Percentiles rank a stretch among this genome's conserved stretches.
These are phyloP conservation scores for Trididemnum miniatum DNA, from an alignment of 23 tunicate genomes.

Conservation along the genomic window DNA sequence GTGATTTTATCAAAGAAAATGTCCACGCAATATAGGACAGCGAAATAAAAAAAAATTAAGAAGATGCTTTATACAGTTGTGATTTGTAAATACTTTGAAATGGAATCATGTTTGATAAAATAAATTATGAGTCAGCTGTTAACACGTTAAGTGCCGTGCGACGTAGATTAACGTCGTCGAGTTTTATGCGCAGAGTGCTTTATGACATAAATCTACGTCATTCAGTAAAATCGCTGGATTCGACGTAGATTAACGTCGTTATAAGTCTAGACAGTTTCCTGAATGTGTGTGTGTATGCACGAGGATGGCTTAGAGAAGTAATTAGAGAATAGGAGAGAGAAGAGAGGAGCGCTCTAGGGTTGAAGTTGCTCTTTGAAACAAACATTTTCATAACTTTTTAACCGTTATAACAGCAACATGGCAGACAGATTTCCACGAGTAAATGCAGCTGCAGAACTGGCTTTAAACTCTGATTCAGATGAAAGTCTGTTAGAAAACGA, in stretches of 20 bases:
- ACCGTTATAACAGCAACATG: constrained; percentile 35
- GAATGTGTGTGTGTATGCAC: constrained; percentile 33
- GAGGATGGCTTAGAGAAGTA: constrained; percentile 37
- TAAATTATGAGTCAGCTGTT: background rate
- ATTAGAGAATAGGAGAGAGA: constrained; percentile 34
- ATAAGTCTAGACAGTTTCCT: constrained; percentile 32
- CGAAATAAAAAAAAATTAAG: background rate
- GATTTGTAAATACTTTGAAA: background rate
- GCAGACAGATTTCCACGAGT: constrained; percentile 31
- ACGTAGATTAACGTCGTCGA: constrained; percentile 36
- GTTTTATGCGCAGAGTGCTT: constrained; percentile 36
- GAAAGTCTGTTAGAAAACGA: constrained; percentile 31
- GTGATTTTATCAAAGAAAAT: too few species aligned
- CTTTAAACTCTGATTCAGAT: constrained; percentile 34
- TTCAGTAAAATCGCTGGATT: constrained; percentile 34
- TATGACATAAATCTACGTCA: constrained; percentile 32
- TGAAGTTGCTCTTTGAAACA: constrained; percentile 35
- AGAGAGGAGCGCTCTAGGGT: constrained; percentile 38
- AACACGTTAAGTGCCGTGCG: constrained; percentile 33
- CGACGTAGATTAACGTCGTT: constrained; percentile 32
- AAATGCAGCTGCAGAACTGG: constrained; percentile 28
- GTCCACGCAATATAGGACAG: too few species aligned
- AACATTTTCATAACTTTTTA: constrained; percentile 27
- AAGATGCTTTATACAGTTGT: background rate
- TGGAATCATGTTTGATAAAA: too few species aligned